phyloP scores from a whole-genome alignment of 2,113 vertebrate species.

The Cyphomyrus plagiostoma region DNA sequence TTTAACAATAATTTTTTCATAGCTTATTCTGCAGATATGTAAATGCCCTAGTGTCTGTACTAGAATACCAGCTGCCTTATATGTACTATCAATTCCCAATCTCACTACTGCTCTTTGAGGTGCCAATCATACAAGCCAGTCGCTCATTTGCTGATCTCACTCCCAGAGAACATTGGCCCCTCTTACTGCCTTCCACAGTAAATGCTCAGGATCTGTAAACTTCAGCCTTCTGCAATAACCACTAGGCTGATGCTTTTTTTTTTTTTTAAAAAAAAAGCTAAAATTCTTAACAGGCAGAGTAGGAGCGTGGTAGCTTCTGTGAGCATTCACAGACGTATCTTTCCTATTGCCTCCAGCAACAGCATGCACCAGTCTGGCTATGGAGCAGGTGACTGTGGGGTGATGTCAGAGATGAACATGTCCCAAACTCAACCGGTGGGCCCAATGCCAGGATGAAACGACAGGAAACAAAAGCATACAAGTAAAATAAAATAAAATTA shows the following conservation, averaged over 20 bases:
- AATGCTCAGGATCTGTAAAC: not conserved
- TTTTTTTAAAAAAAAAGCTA: not conserved
- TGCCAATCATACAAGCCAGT: not conserved
- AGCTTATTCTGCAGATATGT: not conserved
- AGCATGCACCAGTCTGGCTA: not conserved
- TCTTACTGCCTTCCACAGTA: not conserved
- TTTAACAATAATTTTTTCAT: not conserved
- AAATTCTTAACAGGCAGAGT: no score
- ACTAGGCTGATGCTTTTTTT: not conserved
- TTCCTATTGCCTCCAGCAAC: not conserved
- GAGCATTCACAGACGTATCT: not conserved
- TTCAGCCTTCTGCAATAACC: not conserved
- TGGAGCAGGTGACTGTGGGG: not conserved
- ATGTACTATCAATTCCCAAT: not conserved
- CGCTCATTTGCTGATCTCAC: not conserved
- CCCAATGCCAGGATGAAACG: constrained; percentile 12
- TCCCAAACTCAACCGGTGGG: constrained; percentile 19
- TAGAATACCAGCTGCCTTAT: not conserved
- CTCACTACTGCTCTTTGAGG: not conserved
- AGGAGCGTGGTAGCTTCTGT: not conserved
- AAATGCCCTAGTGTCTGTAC: not conserved
- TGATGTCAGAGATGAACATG: not conserved
- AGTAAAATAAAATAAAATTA: not conserved
- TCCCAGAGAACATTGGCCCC: constrained; percentile 21
- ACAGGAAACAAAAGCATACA: not conserved